These are phyloP conservation scores for Prosapia bicincta DNA, from an alignment of 2,888 invertebrate species.

Conservation along the genomic window DNA sequence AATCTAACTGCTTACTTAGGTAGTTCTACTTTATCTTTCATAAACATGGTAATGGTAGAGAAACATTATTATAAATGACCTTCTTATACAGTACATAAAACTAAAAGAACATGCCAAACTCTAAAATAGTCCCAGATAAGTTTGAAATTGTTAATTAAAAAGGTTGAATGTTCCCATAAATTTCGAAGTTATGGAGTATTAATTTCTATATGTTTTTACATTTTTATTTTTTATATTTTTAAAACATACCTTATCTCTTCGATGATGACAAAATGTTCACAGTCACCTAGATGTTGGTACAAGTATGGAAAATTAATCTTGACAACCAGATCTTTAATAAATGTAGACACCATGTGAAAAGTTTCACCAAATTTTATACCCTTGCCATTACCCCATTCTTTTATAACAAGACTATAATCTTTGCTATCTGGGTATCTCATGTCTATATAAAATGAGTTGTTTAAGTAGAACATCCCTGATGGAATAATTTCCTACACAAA, in stretches of 20 bases:
- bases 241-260: not conserved
- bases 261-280: conserved; percentile 86
- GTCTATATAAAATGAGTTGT: conserved; percentile 77
- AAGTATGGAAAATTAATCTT: conserved; percentile 66
- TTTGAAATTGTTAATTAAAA: too few relatives aligned
- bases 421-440: conserved; percentile 53
- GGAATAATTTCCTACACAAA: conserved; percentile 57
- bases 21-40: too few relatives aligned
- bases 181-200: too few relatives aligned
- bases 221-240: too few relatives aligned
- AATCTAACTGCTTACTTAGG: too few relatives aligned
- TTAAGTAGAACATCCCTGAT: conserved; percentile 74
- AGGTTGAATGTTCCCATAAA: too few relatives aligned
- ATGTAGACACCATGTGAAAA: conserved; percentile 53
- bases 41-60: too few relatives aligned
- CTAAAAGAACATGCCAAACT: too few relatives aligned
- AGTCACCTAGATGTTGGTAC: conserved; percentile 87
- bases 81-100: too few relatives aligned
- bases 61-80: too few relatives aligned
- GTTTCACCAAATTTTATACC: conserved; percentile 51
- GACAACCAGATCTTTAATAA: conserved; percentile 46
- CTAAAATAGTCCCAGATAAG: too few relatives aligned
- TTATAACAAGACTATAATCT: conserved; percentile 64
- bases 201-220: too few relatives aligned
- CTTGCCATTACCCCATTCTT: conserved; percentile 57